Conservation (phyloP, 2,888 invertebrate genomes). For the Apamea epomidion region DNA sequence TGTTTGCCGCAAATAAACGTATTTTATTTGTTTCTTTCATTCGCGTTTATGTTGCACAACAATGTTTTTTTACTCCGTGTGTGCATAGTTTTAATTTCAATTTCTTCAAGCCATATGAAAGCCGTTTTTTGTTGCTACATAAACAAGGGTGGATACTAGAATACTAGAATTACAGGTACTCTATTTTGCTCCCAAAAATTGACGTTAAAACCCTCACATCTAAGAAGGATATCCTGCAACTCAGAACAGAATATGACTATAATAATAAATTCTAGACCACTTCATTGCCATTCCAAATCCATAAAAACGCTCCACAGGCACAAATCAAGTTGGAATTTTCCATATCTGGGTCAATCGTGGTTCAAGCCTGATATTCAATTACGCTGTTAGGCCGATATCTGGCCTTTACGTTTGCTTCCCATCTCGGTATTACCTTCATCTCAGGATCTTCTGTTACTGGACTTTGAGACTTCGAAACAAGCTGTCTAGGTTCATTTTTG, state of each 20-base stretch:
- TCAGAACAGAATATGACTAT: conserved; percentile 25
- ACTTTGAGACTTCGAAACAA: conserved; percentile 61
- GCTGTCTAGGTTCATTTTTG: conserved; percentile 64
- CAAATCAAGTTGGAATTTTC: conserved; percentile 73
- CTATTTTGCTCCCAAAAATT: background rate
- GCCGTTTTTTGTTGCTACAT: background rate
- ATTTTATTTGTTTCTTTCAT: no score
- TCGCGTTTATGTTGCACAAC: background rate
- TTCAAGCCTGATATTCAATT: conserved; percentile 84
- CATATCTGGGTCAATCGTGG: conserved; percentile 73
- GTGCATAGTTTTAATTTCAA: background rate
- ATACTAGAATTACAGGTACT: background rate
- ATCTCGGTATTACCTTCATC: conserved; percentile 83
- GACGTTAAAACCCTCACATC: background rate
- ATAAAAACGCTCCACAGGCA: conserved; percentile 58
- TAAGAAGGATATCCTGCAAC: background rate
- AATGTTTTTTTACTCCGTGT: background rate
- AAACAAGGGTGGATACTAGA: background rate
- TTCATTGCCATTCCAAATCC: conserved; percentile 44
- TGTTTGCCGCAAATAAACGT: no score
- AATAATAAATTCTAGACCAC: conserved; percentile 47
- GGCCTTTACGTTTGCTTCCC: conserved; percentile 79
- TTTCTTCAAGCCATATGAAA: background rate
- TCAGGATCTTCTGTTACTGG: conserved; percentile 54
- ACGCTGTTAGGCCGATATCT: conserved; percentile 80